Conservation (phyloP, 2,888 invertebrate species). For the Strigamia maritima region DNA sequence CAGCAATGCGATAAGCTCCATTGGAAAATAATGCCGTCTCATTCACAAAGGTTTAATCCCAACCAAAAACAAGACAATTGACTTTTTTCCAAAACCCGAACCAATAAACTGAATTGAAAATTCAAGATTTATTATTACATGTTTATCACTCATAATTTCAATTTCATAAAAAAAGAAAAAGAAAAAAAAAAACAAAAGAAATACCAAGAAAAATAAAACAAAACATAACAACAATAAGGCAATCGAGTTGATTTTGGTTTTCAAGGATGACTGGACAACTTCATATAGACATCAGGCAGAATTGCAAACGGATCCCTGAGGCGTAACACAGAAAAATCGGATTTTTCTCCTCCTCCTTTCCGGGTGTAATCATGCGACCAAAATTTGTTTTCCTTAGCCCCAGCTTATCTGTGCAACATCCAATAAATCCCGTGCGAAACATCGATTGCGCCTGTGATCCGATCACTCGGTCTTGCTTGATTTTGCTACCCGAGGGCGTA, state of each 20-base stretch:
- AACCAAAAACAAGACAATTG: not conserved
- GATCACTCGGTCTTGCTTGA: slow-evolving; percentile 14
- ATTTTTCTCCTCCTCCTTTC: slow-evolving; percentile 1
- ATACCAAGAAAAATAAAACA: not conserved
- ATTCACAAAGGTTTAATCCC: not conserved
- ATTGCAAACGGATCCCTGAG: slow-evolving; percentile 12
- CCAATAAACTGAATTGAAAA: not conserved
- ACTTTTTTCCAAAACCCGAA: not conserved
- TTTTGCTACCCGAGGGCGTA: slow-evolving; percentile 11
- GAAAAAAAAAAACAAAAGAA: not conserved
- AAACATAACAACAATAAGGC: not conserved
- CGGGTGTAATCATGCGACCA: slow-evolving; percentile 23
- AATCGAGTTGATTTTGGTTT: not conserved
- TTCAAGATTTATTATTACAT: not conserved
- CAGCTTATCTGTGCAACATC: slow-evolving; percentile 23
- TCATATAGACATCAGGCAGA: slow-evolving; percentile 15
- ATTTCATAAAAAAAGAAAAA: too few species aligned
- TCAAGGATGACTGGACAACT: slow-evolving; percentile 4
- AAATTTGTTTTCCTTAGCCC: slow-evolving; percentile 23
- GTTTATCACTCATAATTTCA: not conserved
- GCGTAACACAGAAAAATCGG: slow-evolving; percentile 19
- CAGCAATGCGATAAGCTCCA: slow-evolving; percentile 14
- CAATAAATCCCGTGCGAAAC: slow-evolving; percentile 23
- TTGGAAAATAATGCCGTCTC: not conserved
- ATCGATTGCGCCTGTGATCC: slow-evolving; percentile 23